Percentiles rank a stretch among this genome's conserved stretches.
Conservation (phyloP, 2,888 invertebrate genomes). For the Drosophila subquinaria region DNA sequence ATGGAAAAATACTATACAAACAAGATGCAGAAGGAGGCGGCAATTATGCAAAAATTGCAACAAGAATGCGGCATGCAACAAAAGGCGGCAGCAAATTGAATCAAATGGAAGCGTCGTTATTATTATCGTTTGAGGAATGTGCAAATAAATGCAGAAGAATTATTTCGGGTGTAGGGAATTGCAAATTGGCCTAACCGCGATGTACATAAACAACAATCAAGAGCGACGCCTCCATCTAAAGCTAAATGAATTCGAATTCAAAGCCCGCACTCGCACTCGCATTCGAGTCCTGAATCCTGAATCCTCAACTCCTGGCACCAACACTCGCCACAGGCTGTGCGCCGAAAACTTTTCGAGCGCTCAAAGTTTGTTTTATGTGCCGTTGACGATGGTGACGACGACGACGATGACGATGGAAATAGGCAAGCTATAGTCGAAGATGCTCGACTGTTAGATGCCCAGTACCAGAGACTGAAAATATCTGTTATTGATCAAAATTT, state of each 20-base stretch:
- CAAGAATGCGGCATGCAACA: slow-evolving; percentile 39
- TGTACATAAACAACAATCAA: slow-evolving; percentile 29
- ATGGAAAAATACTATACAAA: background rate
- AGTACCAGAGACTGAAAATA: background rate
- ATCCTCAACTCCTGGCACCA: slow-evolving; percentile 2
- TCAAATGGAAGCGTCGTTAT: slow-evolving; percentile 30
- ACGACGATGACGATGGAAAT: slow-evolving; percentile 4
- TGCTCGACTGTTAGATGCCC: background rate
- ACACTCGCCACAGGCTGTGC: slow-evolving; percentile 72
- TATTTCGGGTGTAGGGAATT: slow-evolving; percentile 4
- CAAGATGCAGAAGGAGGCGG: slow-evolving; percentile 3
- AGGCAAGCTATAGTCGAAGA: background rate
- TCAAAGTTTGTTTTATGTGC: slow-evolving; percentile 70
- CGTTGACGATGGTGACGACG: slow-evolving; percentile 44
- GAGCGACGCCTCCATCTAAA: background rate
- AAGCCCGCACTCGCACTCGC: background rate
- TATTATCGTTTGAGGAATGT: slow-evolving; percentile 28
- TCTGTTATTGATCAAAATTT: too few relatives aligned
- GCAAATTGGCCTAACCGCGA: slow-evolving; percentile 38
- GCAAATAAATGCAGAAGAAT: slow-evolving; percentile 11
- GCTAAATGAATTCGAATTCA: background rate
- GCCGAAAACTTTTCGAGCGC: slow-evolving; percentile 62
- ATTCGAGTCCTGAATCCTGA: background rate
- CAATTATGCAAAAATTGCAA: slow-evolving; percentile 55
- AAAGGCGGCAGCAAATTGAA: slow-evolving; percentile 33